Evolutionary conservation across 2,113 vertebrate genomes (phyloP).

Genomic region (Scopus umbretta): DNA sequence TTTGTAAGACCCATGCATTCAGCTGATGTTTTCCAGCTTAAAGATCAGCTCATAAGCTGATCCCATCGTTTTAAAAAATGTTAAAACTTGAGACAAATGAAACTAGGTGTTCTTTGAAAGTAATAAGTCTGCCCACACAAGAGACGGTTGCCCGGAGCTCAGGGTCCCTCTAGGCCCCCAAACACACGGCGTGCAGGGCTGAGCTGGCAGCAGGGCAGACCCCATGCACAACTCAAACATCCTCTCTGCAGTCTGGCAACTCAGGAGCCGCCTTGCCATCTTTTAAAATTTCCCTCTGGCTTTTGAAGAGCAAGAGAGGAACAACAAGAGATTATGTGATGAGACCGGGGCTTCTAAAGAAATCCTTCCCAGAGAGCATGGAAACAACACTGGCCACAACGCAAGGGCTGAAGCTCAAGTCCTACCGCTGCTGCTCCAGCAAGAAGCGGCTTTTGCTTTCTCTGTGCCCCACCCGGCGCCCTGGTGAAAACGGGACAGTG

Average conservation of each 20-base stretch:
- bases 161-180: not conserved
- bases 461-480: not conserved
- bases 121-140: not conserved
- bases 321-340: not conserved
- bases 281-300: not conserved
- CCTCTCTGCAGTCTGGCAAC: no score
- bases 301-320: not conserved
- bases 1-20: not conserved
- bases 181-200: not conserved
- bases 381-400: not conserved
- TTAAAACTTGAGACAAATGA: not conserved
- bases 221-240: not conserved
- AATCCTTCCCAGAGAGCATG: not conserved
- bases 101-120: not conserved
- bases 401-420: not conserved
- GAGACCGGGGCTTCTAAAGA: not conserved
- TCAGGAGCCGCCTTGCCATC: no score
- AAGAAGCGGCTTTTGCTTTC: not conserved
- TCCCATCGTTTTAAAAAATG: not conserved
- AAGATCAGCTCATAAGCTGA: not conserved
- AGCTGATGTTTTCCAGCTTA: not conserved
- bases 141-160: not conserved
- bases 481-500: not conserved
- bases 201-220: not conserved
- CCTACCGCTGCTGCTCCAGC: not conserved